Conservation (phyloP, 1,140 invertebrate genomes). For the Branchinecta lynchi region DNA sequence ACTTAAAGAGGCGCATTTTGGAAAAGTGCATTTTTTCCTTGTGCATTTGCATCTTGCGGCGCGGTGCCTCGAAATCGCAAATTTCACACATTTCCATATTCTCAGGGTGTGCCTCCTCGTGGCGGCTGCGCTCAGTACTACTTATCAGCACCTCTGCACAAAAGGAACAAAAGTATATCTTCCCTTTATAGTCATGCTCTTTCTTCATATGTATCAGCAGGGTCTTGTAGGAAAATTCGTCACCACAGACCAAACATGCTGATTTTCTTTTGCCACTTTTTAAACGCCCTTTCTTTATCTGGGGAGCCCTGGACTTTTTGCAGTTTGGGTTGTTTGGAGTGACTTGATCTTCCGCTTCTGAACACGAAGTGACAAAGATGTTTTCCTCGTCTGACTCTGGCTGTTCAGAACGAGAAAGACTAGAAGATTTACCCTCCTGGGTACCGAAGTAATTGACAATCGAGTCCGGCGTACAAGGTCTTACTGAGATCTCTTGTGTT, state of each 20-base stretch:
- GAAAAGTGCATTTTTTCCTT: background rate
- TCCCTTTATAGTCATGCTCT: background rate
- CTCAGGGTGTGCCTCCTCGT: background rate
- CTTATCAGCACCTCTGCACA: background rate
- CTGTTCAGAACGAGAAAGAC: no score
- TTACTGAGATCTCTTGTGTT: no score
- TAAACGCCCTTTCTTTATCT: no score
- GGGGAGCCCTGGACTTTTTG: no score
- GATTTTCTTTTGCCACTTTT: no score
- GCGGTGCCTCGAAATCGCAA: background rate
- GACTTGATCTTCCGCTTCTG: no score
- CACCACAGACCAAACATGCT: background rate
- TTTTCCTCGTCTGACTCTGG: no score
- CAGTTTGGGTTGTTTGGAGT: no score
- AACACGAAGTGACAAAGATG: no score
- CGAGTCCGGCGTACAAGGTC: no score
- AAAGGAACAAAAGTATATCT: background rate
- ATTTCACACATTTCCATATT: background rate
- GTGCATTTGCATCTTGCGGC: background rate
- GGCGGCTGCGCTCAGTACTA: background rate
- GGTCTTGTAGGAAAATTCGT: background rate
- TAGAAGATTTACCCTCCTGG: no score
- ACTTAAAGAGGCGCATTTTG: background rate
- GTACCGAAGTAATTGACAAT: no score
- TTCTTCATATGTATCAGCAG: background rate